Evolutionary conservation across 2,888 invertebrate species (phyloP).

Genomic region (Drosophila acutilabella): DNA sequence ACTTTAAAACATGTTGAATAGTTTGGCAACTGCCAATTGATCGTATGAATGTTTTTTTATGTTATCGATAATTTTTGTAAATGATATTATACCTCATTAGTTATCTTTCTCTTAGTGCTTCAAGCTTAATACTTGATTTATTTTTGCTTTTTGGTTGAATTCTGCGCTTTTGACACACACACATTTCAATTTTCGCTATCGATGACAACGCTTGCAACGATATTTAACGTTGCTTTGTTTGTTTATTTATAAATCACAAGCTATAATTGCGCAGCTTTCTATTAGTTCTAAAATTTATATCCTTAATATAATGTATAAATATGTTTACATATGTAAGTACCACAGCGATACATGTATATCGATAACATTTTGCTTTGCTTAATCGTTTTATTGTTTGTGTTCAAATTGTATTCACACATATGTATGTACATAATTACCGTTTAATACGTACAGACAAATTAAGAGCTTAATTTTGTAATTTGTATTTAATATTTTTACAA

Average conservation of each 20-base stretch:
- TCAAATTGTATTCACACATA: conserved; percentile 2
- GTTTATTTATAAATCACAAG: conserved; percentile 32
- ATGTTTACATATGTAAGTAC: not conserved
- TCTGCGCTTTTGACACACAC: conserved; percentile 32
- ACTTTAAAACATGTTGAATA: not conserved
- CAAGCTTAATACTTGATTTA: conserved; percentile 1
- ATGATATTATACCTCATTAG: conserved; percentile 23
- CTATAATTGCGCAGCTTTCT: conserved; percentile 23
- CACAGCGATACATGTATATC: conserved; percentile 23
- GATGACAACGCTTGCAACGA: conserved; percentile 40
- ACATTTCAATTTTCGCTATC: conserved; percentile 41
- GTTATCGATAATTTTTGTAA: conserved; percentile 30
- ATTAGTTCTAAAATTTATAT: conserved; percentile 10
- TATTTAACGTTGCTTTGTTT: conserved; percentile 45
- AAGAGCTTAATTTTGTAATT: not conserved
- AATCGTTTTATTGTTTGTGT: conserved; percentile 12
- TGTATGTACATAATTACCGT: conserved; percentile 10
- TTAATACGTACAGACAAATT: not conserved
- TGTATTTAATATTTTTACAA: conserved; percentile 20
- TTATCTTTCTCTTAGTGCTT: conserved; percentile 27
- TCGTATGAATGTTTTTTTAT: not conserved
- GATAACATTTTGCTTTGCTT: conserved; percentile 27
- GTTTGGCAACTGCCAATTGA: not conserved
- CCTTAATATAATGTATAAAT: conserved; percentile 11
- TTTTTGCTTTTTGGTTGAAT: not conserved